Conservation (phyloP, 1,140 invertebrate species). For the Sogatella furcifera region DNA sequence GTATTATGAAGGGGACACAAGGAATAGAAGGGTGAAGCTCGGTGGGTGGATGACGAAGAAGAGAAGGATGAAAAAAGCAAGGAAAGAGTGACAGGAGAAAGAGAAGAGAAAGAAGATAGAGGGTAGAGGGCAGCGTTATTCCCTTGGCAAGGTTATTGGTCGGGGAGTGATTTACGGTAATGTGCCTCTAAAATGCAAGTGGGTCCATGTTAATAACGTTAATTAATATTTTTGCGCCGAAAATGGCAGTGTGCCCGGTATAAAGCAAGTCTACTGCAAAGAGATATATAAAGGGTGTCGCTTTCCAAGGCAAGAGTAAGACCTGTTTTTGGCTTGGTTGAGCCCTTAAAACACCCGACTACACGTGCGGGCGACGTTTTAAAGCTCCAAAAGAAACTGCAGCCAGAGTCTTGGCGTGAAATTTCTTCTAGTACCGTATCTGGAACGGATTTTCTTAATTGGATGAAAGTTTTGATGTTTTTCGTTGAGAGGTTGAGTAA, state of each 20-base stretch:
- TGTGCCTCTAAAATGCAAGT: conserved; percentile 1
- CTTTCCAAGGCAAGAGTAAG: too few relatives aligned
- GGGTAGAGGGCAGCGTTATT: not conserved
- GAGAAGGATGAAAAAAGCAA: not conserved
- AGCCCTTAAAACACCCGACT: too few relatives aligned
- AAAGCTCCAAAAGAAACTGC: too few relatives aligned
- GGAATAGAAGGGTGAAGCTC: not conserved
- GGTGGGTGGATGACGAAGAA: not conserved
- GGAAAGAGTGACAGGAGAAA: not conserved
- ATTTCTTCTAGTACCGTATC: too few relatives aligned
- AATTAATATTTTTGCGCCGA: not conserved
- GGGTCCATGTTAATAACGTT: conserved; percentile 2
- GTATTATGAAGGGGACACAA: not conserved
- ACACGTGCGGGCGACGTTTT: too few relatives aligned
- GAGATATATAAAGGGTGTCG: too few relatives aligned
- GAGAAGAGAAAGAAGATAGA: not conserved
- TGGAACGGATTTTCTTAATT: too few relatives aligned
- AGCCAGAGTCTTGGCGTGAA: too few relatives aligned
- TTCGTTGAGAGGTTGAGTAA: too few relatives aligned
- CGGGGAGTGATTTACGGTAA: not conserved
- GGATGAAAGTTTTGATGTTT: too few relatives aligned
- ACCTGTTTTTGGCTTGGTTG: too few relatives aligned
- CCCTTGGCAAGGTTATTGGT: conserved; percentile 1
- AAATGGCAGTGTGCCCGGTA: not conserved
- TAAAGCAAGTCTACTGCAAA: too few relatives aligned